Evolutionary conservation across 92 coral and sea anemone genomes (phyloP).

Genomic region (Diadumene lineata): DNA sequence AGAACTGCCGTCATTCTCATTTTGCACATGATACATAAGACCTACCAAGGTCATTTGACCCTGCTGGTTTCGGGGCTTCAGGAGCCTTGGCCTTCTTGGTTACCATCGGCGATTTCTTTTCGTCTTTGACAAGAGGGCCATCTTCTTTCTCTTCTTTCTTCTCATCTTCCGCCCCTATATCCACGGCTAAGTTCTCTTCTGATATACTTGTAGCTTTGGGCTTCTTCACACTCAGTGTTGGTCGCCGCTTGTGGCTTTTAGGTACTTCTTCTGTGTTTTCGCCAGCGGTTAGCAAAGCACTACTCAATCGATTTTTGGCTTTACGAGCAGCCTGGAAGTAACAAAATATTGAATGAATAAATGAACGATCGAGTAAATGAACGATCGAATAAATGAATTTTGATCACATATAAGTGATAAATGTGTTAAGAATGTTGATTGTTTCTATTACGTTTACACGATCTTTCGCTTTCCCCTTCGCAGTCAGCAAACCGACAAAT

Average conservation of each 20-base stretch:
- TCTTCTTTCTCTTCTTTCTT: slow-evolving; percentile 11
- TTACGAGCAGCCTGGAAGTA: slow-evolving; percentile 74
- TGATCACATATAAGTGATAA: background rate
- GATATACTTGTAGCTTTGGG: slow-evolving; percentile 41
- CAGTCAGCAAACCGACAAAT: background rate
- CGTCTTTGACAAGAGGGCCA: slow-evolving; percentile 15
- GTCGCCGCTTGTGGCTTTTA: slow-evolving; percentile 79
- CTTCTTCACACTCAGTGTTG: slow-evolving; percentile 71
- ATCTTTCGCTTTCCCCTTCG: slow-evolving; percentile 22
- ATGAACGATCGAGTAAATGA: background rate
- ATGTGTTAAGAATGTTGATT: no score
- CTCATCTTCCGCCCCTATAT: slow-evolving; percentile 30
- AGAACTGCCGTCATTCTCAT: no score
- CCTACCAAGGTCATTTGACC: slow-evolving; percentile 17
- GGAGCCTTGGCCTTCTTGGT: slow-evolving; percentile 41
- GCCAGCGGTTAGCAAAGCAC: slow-evolving; percentile 45
- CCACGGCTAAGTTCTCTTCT: slow-evolving; percentile 52
- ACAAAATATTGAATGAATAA: background rate
- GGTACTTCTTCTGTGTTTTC: slow-evolving; percentile 73
- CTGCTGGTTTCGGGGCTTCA: slow-evolving; percentile 30
- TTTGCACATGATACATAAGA: background rate
- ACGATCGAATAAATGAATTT: background rate
- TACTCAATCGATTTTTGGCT: slow-evolving; percentile 91
- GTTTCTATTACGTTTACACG: background rate
- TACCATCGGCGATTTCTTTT: slow-evolving; percentile 29